Evolutionary conservation across 2,888 invertebrate genomes (phyloP).

Genomic region (Oxyscelio sp.): DNA sequence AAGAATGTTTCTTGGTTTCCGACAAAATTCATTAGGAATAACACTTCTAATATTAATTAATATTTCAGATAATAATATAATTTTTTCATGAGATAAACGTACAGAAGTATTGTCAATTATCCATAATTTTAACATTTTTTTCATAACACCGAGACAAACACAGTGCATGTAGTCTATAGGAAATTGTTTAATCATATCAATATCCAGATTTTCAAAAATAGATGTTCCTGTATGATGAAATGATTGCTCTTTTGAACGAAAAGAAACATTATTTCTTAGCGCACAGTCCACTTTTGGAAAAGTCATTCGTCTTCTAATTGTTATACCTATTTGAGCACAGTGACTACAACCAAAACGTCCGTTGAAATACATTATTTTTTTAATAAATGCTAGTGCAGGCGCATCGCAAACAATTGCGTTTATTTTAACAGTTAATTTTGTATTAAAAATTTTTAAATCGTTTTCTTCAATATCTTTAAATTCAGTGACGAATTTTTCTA

Average conservation of each 20-base stretch:
- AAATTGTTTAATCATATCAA: too few relatives aligned
- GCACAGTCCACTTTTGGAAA: neutral
- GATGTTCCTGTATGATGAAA: neutral
- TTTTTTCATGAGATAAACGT: neutral
- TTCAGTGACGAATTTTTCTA: too few relatives aligned
- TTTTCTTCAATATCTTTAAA: too few relatives aligned
- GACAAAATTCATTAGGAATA: neutral
- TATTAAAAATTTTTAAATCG: too few relatives aligned
- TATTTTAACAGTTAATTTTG: too few relatives aligned
- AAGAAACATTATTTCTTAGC: constrained; percentile 4
- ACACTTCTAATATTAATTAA: neutral
- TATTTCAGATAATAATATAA: neutral
- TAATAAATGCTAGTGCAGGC: neutral
- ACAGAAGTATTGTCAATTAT: neutral
- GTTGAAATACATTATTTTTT: too few relatives aligned
- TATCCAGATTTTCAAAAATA: constrained; percentile 1
- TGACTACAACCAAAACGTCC: too few relatives aligned
- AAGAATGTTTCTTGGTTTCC: neutral
- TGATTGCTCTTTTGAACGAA: neutral
- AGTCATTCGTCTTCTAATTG: constrained; percentile 11
- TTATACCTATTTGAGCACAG: too few relatives aligned
- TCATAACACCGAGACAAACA: too few relatives aligned
- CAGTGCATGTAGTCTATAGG: too few relatives aligned
- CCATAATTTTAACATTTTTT: neutral
- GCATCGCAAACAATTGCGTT: neutral